These are phyloP conservation scores for Metopia argyrocephala DNA, from an alignment of 2,888 invertebrate species.

Conservation along the genomic window DNA sequence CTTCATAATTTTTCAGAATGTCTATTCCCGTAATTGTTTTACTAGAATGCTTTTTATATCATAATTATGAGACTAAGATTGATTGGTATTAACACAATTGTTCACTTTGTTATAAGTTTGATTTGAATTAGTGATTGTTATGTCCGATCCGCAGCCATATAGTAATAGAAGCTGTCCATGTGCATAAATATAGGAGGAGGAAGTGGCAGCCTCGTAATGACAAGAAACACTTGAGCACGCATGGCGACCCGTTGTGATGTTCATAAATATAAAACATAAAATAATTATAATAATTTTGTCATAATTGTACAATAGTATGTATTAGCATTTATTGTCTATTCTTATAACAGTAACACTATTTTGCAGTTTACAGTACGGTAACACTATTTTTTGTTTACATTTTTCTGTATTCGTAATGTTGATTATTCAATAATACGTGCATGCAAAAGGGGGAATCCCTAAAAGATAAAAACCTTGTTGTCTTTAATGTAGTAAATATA, in stretches of 20 bases:
- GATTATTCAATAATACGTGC: slow-evolving; percentile 12
- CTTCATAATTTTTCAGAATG: slow-evolving; percentile 27
- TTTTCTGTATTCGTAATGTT: slow-evolving; percentile 18
- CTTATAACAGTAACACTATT: too few relatives aligned
- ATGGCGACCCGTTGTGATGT: too few relatives aligned
- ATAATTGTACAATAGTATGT: slow-evolving; percentile 24
- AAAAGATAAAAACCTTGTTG: slow-evolving; percentile 10
- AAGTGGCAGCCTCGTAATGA: too few relatives aligned
- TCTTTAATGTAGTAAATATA: slow-evolving; percentile 9
- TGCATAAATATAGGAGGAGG: slow-evolving; percentile 19
- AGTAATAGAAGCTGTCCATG: slow-evolving; percentile 19
- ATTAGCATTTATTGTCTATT: slow-evolving; percentile 29
- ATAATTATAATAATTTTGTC: background rate
- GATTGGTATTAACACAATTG: slow-evolving; percentile 28
- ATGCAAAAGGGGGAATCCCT: slow-evolving; percentile 19
- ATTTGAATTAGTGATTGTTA: slow-evolving; percentile 21
- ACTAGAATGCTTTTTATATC: slow-evolving; percentile 24
- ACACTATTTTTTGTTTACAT: slow-evolving; percentile 3
- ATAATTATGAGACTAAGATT: slow-evolving; percentile 19
- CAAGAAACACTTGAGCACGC: too few relatives aligned
- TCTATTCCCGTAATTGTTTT: slow-evolving; percentile 25
- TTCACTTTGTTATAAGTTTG: slow-evolving; percentile 13
- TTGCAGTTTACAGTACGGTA: too few relatives aligned
- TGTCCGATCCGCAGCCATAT: slow-evolving; percentile 28
- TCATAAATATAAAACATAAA: slow-evolving; percentile 23